Conservation (phyloP, 2,888 invertebrate genomes). For the Drosophila peninsularis region DNA sequence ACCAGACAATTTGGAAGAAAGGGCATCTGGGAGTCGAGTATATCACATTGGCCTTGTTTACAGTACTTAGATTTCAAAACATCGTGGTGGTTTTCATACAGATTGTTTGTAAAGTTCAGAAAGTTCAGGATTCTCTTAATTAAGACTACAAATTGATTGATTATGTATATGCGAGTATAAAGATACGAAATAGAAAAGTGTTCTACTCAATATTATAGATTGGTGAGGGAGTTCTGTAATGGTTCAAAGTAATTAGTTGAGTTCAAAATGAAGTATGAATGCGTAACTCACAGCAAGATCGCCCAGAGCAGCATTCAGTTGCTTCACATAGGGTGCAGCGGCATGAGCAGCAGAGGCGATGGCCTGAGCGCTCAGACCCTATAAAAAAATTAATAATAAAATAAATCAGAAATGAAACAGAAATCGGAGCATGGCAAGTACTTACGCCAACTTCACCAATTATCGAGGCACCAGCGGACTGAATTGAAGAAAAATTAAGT, state of each 20-base stretch:
- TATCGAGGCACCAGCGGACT: constrained; percentile 46
- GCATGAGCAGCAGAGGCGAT: constrained; percentile 48
- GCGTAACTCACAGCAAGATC: constrained; percentile 42
- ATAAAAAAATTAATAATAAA: background rate
- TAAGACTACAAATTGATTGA: constrained; percentile 55
- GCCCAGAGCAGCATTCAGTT: constrained; percentile 38
- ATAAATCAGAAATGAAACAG: background rate
- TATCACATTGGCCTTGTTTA: constrained; percentile 66
- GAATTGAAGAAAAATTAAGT: background rate
- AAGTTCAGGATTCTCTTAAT: constrained; percentile 54
- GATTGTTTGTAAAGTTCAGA: constrained; percentile 1
- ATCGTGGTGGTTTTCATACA: constrained; percentile 2
- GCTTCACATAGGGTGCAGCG: constrained; percentile 46
- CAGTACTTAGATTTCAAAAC: constrained; percentile 66
- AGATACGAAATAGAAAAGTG: background rate
- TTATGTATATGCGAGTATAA: constrained; percentile 26
- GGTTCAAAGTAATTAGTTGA: constrained; percentile 19
- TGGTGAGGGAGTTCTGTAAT: constrained; percentile 50
- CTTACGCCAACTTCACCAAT: constrained; percentile 51
- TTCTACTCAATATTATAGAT: constrained; percentile 23
- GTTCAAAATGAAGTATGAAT: background rate
- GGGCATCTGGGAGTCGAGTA: constrained; percentile 48
- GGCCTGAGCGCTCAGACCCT: constrained; percentile 45
- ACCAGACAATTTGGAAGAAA: background rate
- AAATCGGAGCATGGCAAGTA: background rate